These are phyloP conservation scores for Azorinus chamasolen DNA, from an alignment of 2,888 invertebrate species.

Conservation along the genomic window DNA sequence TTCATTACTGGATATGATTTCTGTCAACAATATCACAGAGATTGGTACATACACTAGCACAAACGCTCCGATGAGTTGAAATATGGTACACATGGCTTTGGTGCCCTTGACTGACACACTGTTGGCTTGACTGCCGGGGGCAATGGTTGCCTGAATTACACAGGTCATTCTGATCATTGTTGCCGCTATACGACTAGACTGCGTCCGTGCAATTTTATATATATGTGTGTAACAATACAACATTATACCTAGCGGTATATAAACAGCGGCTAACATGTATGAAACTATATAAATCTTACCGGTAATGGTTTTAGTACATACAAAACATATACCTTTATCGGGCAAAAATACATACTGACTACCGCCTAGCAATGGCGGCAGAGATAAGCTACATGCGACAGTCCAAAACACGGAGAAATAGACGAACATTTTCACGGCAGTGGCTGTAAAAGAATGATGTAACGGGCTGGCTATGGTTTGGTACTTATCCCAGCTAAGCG, in stretches of 20 bases:
- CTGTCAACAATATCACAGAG: slow-evolving; percentile 72
- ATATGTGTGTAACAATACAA: slow-evolving; percentile 82
- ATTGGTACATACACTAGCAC: slow-evolving; percentile 80
- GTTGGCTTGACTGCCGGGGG: slow-evolving; percentile 69
- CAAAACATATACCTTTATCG: slow-evolving; percentile 76
- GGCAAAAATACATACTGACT: slow-evolving; percentile 71
- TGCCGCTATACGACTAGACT: slow-evolving; percentile 82
- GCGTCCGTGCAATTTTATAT: slow-evolving; percentile 80
- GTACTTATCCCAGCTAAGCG: slow-evolving; percentile 83
- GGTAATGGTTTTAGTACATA: slow-evolving; percentile 63
- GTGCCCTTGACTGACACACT: slow-evolving; percentile 75
- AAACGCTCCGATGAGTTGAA: slow-evolving; percentile 80
- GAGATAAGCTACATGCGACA: slow-evolving; percentile 68
- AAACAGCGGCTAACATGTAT: slow-evolving; percentile 70
- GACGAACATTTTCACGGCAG: slow-evolving; percentile 73
- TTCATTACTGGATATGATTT: slow-evolving; percentile 56
- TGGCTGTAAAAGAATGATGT: slow-evolving; percentile 79
- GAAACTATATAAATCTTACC: slow-evolving; percentile 74
- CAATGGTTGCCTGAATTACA: slow-evolving; percentile 80
- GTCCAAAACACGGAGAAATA: slow-evolving; percentile 77
- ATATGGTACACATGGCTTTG: slow-evolving; percentile 81
- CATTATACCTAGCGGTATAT: slow-evolving; percentile 77
- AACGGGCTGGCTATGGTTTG: slow-evolving; percentile 81
- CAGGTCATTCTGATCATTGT: slow-evolving; percentile 83
- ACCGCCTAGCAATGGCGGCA: slow-evolving; percentile 77